phyloP scores from a whole-genome alignment of 2,113 vertebrate genomes.

The Phalacrocorax pelagicus region DNA sequence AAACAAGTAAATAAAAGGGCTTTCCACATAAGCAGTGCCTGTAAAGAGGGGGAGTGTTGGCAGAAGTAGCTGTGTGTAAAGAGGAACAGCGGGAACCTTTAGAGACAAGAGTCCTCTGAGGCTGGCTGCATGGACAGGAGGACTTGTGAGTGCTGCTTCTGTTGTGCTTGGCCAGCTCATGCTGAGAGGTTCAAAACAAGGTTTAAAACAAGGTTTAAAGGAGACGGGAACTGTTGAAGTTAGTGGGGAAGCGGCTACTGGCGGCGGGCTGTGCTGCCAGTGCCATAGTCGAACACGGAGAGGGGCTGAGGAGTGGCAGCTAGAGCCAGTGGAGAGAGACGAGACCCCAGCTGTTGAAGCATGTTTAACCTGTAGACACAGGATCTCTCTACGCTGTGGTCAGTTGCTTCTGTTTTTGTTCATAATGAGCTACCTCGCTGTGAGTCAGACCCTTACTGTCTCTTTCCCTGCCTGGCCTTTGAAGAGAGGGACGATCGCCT shows the following conservation, averaged over 20 bases:
- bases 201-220: neutral
- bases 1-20: neutral
- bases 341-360: neutral
- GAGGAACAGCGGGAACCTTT: neutral
- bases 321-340: neutral
- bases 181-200: neutral
- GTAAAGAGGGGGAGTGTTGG: rapidly evolving
- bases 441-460: neutral
- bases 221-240: neutral
- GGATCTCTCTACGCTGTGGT: neutral
- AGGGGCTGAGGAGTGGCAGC: neutral
- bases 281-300: neutral
- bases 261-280: neutral
- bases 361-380: neutral
- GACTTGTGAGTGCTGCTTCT: neutral
- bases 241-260: neutral
- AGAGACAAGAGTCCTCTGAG: neutral
- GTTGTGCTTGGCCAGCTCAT: neutral
- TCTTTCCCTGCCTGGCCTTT: neutral
- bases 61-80: neutral
- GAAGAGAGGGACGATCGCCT: neutral
- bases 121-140: neutral
- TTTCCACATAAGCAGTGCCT: neutral
- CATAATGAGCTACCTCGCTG: neutral
- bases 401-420: neutral